phyloP scores from a whole-genome alignment of 37 sponge, comb jelly and placozoan genomes.

The Tethya wilhelma region DNA sequence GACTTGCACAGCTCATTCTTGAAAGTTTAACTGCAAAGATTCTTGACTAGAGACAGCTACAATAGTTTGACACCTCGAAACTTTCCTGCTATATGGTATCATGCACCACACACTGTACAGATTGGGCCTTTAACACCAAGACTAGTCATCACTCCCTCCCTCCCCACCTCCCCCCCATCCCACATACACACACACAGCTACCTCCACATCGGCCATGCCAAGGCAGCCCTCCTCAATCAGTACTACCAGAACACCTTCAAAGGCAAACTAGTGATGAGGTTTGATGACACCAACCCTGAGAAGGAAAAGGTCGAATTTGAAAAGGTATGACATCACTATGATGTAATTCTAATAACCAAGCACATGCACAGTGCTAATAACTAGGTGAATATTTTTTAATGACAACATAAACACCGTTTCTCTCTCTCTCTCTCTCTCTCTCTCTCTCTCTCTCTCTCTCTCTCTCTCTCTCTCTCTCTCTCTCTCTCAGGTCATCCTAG shows the following conservation, averaged over 20 bases:
- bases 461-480: too few relatives aligned
- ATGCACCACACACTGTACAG: too few relatives aligned
- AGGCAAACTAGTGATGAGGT: slow-evolving; percentile 93
- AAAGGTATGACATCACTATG: slow-evolving; percentile 61
- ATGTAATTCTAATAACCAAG: not conserved
- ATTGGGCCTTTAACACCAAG: too few relatives aligned
- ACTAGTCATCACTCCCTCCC: too few relatives aligned
- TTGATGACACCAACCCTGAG: slow-evolving; percentile 99
- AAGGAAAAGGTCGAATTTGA: slow-evolving; percentile 97
- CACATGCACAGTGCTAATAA: not conserved
- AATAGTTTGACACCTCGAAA: too few relatives aligned
- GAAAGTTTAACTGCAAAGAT: too few relatives aligned
- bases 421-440: not conserved
- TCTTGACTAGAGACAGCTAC: too few relatives aligned
- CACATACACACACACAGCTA: slow-evolving; percentile 56
- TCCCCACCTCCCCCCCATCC: too few relatives aligned
- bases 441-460: not conserved
- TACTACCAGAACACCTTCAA: slow-evolving; percentile 88
- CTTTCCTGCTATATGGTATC: too few relatives aligned
- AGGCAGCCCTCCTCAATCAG: slow-evolving; percentile 97
- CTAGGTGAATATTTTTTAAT: not conserved
- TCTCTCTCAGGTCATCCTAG: slow-evolving; percentile 84
- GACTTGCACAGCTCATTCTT: too few relatives aligned
- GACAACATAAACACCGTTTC: not conserved
- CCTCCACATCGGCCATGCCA: slow-evolving; percentile 99